Evolutionary conservation across 2,113 vertebrate species (phyloP).

Genomic region (Ancistrus triradiatus): DNA sequence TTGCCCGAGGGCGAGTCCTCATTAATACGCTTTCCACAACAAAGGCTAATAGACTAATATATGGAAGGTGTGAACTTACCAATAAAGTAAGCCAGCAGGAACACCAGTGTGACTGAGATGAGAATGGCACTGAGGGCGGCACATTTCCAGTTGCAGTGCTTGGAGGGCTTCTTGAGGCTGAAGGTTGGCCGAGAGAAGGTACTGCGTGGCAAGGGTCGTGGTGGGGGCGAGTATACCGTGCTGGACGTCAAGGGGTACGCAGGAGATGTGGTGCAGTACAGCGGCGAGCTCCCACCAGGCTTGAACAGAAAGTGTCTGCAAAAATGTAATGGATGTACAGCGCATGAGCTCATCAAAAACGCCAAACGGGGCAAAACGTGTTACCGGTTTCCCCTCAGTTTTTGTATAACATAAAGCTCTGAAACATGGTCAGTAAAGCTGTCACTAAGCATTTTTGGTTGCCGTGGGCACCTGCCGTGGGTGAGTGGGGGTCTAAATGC

Average conservation of each 20-base stretch:
- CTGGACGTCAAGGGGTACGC: slow-evolving; percentile 98
- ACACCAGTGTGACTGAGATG: slow-evolving; percentile 87
- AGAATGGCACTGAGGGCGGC: slow-evolving; percentile 93
- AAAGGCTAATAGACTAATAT: too few species aligned
- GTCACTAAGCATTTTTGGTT: slow-evolving; percentile 46
- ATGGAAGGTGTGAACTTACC: slow-evolving; percentile 81
- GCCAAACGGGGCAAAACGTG: not conserved
- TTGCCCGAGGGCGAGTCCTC: too few species aligned
- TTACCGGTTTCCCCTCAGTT: slow-evolving; percentile 6
- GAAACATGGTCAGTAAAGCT: slow-evolving; percentile 48
- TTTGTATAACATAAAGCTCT: slow-evolving; percentile 30
- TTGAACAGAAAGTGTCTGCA: slow-evolving; percentile 98
- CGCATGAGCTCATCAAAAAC: not conserved
- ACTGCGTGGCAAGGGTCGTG: slow-evolving; percentile 90
- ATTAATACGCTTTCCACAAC: too few species aligned
- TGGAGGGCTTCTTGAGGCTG: slow-evolving; percentile 95
- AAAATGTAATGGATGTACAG: not conserved
- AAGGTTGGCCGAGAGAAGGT: slow-evolving; percentile 93
- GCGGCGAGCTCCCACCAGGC: slow-evolving; percentile 92
- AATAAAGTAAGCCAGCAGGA: slow-evolving; percentile 95
- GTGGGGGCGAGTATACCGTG: slow-evolving; percentile 97
- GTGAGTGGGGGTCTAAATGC: slow-evolving; percentile 31
- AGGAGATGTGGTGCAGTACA: slow-evolving; percentile 94
- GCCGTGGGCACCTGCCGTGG: slow-evolving; percentile 45
- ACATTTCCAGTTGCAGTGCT: slow-evolving; percentile 98